Percentiles rank a stretch among this genome's conserved stretches.
Conservation (phyloP, 1,140 invertebrate genomes). For the Drosophila bocki region DNA sequence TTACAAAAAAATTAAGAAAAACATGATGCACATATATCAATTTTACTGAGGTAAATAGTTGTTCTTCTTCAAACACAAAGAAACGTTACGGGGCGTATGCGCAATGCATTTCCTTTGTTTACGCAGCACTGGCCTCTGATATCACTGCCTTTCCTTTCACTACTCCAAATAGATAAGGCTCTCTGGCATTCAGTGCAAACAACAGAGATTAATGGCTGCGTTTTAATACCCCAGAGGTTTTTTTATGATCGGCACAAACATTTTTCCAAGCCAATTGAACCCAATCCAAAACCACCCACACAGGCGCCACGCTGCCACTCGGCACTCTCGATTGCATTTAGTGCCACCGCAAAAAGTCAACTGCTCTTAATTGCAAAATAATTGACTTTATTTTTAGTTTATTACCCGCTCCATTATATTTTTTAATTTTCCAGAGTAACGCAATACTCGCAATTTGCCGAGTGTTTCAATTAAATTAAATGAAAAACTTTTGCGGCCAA, state of each 20-base stretch:
- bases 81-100: slow-evolving; percentile 38
- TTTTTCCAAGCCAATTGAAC: slow-evolving; percentile 35
- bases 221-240: slow-evolving; percentile 8
- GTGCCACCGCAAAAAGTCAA: slow-evolving; percentile 44
- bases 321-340: slow-evolving; percentile 31
- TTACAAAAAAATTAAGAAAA: too few species aligned
- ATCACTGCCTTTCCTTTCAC: slow-evolving; percentile 18
- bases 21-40: too few species aligned
- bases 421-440: slow-evolving; percentile 30
- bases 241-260: slow-evolving; percentile 2
- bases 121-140: slow-evolving; percentile 13
- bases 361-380: slow-evolving; percentile 65
- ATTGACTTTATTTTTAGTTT: slow-evolving; percentile 68
- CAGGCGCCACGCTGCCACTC: slow-evolving; percentile 13
- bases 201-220: slow-evolving; percentile 18
- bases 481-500: slow-evolving; percentile 67
- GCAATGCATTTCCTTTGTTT: slow-evolving; percentile 46
- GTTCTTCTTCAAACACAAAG: neutral
- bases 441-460: slow-evolving; percentile 38
- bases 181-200: slow-evolving; percentile 12
- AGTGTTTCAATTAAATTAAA: slow-evolving; percentile 73
- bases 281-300: slow-evolving; percentile 20
- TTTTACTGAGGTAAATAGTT: too few species aligned
- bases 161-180: slow-evolving; percentile 41
- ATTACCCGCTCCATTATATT: slow-evolving; percentile 18